Evolutionary conservation across 2,113 vertebrate species (phyloP), one percentile per base, ranked within the genome.

Genomic region (Hirundichthys speculiger): DNA sequence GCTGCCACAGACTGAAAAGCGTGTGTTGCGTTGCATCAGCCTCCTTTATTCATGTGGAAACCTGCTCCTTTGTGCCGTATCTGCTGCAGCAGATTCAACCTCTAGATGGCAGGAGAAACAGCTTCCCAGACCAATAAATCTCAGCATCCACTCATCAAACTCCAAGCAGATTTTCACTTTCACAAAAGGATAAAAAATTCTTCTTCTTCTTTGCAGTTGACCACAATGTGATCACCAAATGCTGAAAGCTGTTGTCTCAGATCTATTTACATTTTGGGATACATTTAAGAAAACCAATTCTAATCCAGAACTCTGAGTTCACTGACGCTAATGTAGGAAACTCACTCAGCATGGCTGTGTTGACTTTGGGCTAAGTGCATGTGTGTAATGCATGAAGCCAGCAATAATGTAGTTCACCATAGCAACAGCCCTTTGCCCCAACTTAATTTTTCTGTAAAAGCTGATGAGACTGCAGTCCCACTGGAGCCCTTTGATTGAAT

Each of bases 11-110:
- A 1, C 20, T 73, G 84, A 72, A 80, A 87, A 72, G 53, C 8
- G 13, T 2, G 25, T 1, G 67, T 13, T 30, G 76, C 78, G 80
- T 93, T 93, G 90, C 91, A 80, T 93, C 92, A 93, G 87, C 91
- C 85, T 84, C 72, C 18, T 57, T 69, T 53, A 72, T 83, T 75
- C 73, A 64, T 13, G 68, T 67, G 67, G 53, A 73, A 79, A 61
- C 42, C 34, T 34, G 51, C 20, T 60, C 15, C 22, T 61, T 72
- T 69, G 63, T 65, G 40, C 5, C 13, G 39, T 56, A 6, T 12
- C 21, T 30, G 24, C 59, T 45, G 57, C 12, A 20, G 14, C 43
- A 39, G 14, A 38, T 1, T 0, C n/a, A 21, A 11, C 85, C 79
- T 24, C 49, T 73, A 85, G 82, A 46, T 51, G 84, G 80, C 86